These are phyloP conservation scores for Orchesellides sinensis DNA, from an alignment of 2,888 invertebrate species.

Conservation along the genomic window DNA sequence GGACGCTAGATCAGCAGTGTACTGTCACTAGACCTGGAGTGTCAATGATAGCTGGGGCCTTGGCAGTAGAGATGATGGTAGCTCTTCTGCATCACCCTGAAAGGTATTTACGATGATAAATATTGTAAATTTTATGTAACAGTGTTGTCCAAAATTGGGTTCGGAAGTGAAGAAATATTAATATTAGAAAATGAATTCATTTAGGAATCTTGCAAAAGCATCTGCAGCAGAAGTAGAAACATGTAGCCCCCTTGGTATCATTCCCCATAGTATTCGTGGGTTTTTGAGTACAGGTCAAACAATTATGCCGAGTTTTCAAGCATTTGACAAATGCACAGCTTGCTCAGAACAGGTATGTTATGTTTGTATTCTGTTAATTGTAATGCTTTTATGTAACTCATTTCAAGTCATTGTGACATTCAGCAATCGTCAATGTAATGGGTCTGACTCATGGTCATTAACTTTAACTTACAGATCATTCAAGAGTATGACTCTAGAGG, in stretches of 20 bases:
- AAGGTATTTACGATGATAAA: constrained; percentile 78
- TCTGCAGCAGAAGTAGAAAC: constrained; percentile 29
- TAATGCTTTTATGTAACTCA: no score
- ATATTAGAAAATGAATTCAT: constrained; percentile 30
- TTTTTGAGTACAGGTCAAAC: constrained; percentile 90
- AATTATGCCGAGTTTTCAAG: constrained; percentile 88
- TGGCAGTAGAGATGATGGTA: constrained; percentile 94
- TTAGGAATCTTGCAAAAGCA: constrained; percentile 78
- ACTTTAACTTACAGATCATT: constrained; percentile 65
- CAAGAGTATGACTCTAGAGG: constrained; percentile 78
- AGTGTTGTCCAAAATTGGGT: background rate
- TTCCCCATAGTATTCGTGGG: constrained; percentile 96
- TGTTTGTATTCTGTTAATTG: no score
- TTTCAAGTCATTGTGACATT: background rate
- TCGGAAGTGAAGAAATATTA: background rate
- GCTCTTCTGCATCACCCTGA: constrained; percentile 90
- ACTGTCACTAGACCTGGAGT: constrained; percentile 97
- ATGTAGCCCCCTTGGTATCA: constrained; percentile 84
- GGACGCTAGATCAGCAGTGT: constrained; percentile 98
- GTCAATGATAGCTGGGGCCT: constrained; percentile 91
- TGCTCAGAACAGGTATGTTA: constrained; percentile 83
- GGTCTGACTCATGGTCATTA: constrained; percentile 19
- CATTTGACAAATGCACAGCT: constrained; percentile 94
- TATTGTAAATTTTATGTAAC: background rate
- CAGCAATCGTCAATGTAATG: background rate